These are phyloP conservation scores for Trypoxylon attenuatum DNA, from an alignment of 2,888 invertebrate species.

Conservation along the genomic window DNA sequence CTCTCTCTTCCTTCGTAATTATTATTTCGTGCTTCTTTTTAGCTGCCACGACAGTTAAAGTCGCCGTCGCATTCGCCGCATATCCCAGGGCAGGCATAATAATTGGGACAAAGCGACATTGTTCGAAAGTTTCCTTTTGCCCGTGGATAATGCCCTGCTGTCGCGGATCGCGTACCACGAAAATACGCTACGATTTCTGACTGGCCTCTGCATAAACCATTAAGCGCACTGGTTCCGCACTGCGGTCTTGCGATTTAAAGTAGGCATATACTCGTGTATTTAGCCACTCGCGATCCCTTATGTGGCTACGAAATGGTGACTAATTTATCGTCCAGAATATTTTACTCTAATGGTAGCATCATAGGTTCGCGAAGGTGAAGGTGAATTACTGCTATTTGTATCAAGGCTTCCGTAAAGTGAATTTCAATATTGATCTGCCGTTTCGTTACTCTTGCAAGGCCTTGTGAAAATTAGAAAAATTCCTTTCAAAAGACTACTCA, in stretches of 20 bases:
- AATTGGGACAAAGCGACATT: neutral
- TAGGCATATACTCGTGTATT: constrained; percentile 11
- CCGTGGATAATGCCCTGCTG: constrained; percentile 6
- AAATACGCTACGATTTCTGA: constrained; percentile 54
- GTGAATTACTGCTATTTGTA: no score
- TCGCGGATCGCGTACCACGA: constrained; percentile 27
- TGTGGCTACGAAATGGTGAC: constrained; percentile 11
- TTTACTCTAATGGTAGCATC: neutral
- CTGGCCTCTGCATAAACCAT: constrained; percentile 60
- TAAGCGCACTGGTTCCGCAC: constrained; percentile 58
- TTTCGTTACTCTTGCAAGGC: no score
- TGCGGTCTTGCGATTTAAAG: constrained; percentile 46
- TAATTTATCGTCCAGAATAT: constrained; percentile 5
- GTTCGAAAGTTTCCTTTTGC: neutral
- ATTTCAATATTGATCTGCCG: no score
- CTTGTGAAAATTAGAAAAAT: no score
- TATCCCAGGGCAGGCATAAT: constrained; percentile 4
- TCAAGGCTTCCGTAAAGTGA: no score
- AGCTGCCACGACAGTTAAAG: no score
- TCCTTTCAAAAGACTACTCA: no score
- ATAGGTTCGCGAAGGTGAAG: no score
- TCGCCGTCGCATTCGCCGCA: no score
- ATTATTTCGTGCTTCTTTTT: no score
- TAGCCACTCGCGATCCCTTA: no score
- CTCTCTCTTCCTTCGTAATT: no score